A percentile compares a stretch with the other conserved stretches of the same genome.
Conservation (phyloP, 2,888 invertebrate species). For the Liopterus haemorrhoidalis region DNA sequence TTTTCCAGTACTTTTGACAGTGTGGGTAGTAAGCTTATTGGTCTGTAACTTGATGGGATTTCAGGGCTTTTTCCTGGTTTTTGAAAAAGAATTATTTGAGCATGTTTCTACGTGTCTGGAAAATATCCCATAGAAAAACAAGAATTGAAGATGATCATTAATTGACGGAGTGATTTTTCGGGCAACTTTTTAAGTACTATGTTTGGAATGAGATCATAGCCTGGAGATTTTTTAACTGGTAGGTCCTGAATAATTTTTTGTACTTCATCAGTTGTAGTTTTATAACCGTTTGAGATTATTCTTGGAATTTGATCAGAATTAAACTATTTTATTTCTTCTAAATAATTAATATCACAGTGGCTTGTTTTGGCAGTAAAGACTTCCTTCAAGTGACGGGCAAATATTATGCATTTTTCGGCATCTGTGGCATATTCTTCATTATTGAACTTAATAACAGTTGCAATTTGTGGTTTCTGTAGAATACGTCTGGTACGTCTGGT, state of each 20-base stretch:
- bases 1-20: slow-evolving; percentile 7
- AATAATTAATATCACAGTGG: neutral
- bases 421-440: neutral
- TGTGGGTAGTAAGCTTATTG: slow-evolving; percentile 9
- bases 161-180: slow-evolving; percentile 22
- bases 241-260: slow-evolving; percentile 4
- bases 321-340: neutral
- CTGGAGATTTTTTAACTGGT: slow-evolving; percentile 9
- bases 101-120: slow-evolving; percentile 21
- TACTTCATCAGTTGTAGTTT: slow-evolving; percentile 8
- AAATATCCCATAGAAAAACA: slow-evolving; percentile 47
- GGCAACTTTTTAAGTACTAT: slow-evolving; percentile 6
- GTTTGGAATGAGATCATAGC: slow-evolving; percentile 2
- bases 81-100: neutral
- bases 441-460: too few species aligned
- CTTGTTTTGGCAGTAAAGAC: too few species aligned
- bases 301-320: neutral
- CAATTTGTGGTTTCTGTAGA: neutral
- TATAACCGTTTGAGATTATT: neutral
- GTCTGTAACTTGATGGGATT: slow-evolving; percentile 6
- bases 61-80: neutral
- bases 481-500: too few species aligned
- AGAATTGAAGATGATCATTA: slow-evolving; percentile 43
- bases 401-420: too few species aligned
- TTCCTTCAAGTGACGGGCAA: too few species aligned